These are phyloP conservation scores for Bellardia pandia DNA, from an alignment of 2,888 invertebrate species.

Conservation along the genomic window DNA sequence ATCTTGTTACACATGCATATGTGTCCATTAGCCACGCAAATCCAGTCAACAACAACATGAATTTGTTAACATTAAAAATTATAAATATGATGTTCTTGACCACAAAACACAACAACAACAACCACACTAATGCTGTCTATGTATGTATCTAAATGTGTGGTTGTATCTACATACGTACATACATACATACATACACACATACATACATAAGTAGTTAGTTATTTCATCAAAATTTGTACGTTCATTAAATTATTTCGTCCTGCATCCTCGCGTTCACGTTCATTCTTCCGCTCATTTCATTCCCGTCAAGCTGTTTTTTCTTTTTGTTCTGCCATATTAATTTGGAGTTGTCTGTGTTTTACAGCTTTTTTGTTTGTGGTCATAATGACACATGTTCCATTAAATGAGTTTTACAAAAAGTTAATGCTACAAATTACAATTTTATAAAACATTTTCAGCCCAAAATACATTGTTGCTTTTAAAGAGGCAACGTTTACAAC, in stretches of 20 bases:
- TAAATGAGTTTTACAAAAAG: conserved; percentile 57
- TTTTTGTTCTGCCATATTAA: conserved; percentile 5
- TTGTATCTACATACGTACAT: neutral
- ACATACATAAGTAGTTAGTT: neutral
- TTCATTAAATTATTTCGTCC: conserved; percentile 60
- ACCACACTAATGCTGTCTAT: conserved; percentile 1
- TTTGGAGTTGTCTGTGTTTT: conserved; percentile 27
- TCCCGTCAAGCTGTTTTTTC: conserved; percentile 55
- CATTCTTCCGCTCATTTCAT: conserved; percentile 61
- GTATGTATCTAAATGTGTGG: conserved; percentile 21
- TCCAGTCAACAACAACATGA: conserved; percentile 71
- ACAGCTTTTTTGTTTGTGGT: conserved; percentile 22
- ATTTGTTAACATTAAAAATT: conserved; percentile 71
- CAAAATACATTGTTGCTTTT: too few relatives aligned
- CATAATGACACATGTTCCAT: conserved; percentile 67
- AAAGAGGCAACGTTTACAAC: too few relatives aligned
- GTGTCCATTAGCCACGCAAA: conserved; percentile 64
- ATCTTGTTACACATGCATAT: conserved; percentile 8
- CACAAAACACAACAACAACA: conserved; percentile 51
- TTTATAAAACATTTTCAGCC: neutral
- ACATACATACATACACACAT: neutral
- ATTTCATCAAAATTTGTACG: conserved; percentile 44
- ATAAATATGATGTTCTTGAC: conserved; percentile 60
- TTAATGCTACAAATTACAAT: conserved; percentile 53
- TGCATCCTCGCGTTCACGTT: conserved; percentile 47